Base-by-base conservation (phyloP, 2,888 invertebrate species). In the Drosophila rellima region DNA sequence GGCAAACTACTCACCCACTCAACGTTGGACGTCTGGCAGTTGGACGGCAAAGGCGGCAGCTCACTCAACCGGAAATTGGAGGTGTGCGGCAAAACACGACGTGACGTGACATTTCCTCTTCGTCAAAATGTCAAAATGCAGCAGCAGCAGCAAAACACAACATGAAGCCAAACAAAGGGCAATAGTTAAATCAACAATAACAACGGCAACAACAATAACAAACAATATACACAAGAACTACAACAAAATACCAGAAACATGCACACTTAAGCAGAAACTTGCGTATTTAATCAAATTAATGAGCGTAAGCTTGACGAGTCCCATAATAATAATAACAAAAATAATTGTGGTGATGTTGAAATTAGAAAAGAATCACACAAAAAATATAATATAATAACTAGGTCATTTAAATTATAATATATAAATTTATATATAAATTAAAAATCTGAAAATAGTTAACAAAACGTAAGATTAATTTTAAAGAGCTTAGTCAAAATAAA, bases 11-110 rank as follows among this genome's bases (percentile, higher is more conserved):
- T 70, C 57, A 13, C 61, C 61, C 64, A 64, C 72, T 59, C 67
- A 76, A 57, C 56, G 52, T n/a, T 63, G 69, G 29, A 66, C 45
- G 65, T 52, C 56, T 52, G 56, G 54, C 63, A 52, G 54, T 52
- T 48, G 37, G 20, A 44, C 60, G 10, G 37, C 52, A 37, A 62
- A 74, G 71, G 63, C 78, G 68, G 70, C 78, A 80, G 84, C 88
- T 82, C 74, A 82, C 68, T 86, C 82, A 89, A 89, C 88, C 87
- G 89, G 92, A 92, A 92, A 92, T 92, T 91, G 92, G 91, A 92
- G 92, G 92, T 92, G 92, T 92, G 92, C 90, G 92, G 92, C 92
- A 91, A 91, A 92, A 92, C 92, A 91, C 92, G 91, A 92, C 92
- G 92, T 92, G 92, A 92, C 92, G 91, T 92, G 91, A 91, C 92